phyloP scores from a whole-genome alignment of 2,113 vertebrate species.

The Hyaena hyaena region DNA sequence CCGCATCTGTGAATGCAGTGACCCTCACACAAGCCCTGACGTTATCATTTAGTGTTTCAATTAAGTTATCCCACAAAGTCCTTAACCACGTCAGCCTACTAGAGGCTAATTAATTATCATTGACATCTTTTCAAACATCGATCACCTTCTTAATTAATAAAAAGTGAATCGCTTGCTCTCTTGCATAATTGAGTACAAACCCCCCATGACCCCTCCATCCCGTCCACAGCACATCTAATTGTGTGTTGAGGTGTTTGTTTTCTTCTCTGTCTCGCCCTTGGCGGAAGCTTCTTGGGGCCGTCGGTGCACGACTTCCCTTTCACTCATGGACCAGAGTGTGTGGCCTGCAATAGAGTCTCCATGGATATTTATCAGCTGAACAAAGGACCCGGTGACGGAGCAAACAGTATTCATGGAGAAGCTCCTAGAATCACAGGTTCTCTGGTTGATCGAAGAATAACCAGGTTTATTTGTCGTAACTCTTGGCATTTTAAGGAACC shows the following conservation, averaged over 20 bases:
- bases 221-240: fast-evolving
- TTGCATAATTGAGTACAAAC: neutral
- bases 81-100: neutral
- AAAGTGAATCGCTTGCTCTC: neutral
- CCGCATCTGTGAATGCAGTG: neutral
- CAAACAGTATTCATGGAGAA: neutral
- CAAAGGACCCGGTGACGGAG: neutral
- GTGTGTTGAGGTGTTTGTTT: neutral
- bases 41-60: neutral
- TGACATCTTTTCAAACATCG: conserved; percentile 9
- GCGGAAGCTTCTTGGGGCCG: neutral
- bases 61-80: neutral
- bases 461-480: neutral
- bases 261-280: neutral
- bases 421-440: neutral
- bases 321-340: neutral
- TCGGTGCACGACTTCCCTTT: neutral
- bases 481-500: neutral
- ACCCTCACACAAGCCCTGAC: neutral
- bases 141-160: conserved; percentile 49
- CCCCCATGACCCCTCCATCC: neutral
- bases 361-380: too few species aligned
- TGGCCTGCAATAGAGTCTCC: neutral
- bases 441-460: neutral
- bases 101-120: conserved; percentile 47